Base-by-base conservation (phyloP, 2,113 vertebrate species). In the Melanerpes aurifrons region DNA sequence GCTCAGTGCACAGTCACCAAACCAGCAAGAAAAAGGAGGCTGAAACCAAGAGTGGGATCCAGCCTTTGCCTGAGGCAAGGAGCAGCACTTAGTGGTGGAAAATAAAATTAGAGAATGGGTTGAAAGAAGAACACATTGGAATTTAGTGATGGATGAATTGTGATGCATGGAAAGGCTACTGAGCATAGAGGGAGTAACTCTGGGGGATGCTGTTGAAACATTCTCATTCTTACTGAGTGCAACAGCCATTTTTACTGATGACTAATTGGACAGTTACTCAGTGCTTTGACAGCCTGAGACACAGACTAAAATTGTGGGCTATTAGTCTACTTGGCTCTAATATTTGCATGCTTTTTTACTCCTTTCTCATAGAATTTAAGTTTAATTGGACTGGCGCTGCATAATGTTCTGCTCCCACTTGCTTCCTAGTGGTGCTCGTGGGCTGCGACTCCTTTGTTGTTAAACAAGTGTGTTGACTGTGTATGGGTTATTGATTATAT, bases 261-360 rank as follows among this genome's bases (percentile, higher is more conserved):
- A 96, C 92, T 96, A 96, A 96, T 96, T 95, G 94, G 92, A 91
- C 92, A 79, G 93, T 95, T 95, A 94, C 90, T 95, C 91, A 93
- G 94, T 93, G 94, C 94, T 96, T 83, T 96, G 95, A 96, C 90
- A 95, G 87, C 86, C 90, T 50, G 70, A 84, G 86, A 94, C 76
- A 59, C 82, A 88, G 87, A 94, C 89, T 94, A 64, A 91, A 96
- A 96, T 59, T 95, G 93, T 92, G 94, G 94, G 82, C 91, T 95
- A 90, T 94, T 96, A 93, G 95, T 95, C 92, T 96, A 43, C 90
- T 95, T 94, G 93, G 90, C 94, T 96, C 85, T 95, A 96, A 81
- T 95, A 94, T 90, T 92, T 95, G 91, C 91, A 18, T 88, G 85
- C 82, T 93, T 92, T 92, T 94, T 95, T 77, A 92, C 92, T 92